Conservation (phyloP, 1,140 invertebrate genomes). For the Lucilia cuprina region DNA sequence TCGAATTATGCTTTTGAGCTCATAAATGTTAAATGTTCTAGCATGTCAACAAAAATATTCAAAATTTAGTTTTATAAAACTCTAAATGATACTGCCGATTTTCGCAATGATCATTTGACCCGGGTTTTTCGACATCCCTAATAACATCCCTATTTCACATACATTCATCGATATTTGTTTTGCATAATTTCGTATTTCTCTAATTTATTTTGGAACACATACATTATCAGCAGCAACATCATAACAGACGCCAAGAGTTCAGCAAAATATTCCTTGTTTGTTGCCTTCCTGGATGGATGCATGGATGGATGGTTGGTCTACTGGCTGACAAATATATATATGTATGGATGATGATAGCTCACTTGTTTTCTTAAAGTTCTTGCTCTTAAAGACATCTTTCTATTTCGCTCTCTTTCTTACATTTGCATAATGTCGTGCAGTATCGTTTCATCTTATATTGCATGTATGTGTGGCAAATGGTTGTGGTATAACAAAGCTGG, state of each 20-base stretch:
- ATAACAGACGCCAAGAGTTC: not conserved
- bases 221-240: not conserved
- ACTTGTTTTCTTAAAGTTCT: not conserved
- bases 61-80: too few species aligned
- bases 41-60: too few species aligned
- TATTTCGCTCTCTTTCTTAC: not conserved
- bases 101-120: too few species aligned
- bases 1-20: too few species aligned
- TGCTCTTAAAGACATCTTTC: constrained; percentile 6
- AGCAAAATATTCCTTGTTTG: not conserved
- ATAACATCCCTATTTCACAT: not conserved
- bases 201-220: not conserved
- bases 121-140: too few species aligned
- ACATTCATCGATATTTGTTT: not conserved
- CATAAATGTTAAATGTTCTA: too few species aligned
- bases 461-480: not conserved
- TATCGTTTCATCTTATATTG: not conserved
- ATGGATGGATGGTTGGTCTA: too few species aligned
- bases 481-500: not conserved
- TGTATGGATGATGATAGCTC: not conserved
- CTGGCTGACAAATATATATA: not conserved
- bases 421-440: not conserved
- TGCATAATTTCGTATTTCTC: not conserved
- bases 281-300: not conserved
- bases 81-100: too few species aligned